A percentile compares a stretch with the other conserved stretches of the same genome.
Conservation (phyloP, 2,797 vertebrate genomes). For the Sarcophilus harrisii region DNA sequence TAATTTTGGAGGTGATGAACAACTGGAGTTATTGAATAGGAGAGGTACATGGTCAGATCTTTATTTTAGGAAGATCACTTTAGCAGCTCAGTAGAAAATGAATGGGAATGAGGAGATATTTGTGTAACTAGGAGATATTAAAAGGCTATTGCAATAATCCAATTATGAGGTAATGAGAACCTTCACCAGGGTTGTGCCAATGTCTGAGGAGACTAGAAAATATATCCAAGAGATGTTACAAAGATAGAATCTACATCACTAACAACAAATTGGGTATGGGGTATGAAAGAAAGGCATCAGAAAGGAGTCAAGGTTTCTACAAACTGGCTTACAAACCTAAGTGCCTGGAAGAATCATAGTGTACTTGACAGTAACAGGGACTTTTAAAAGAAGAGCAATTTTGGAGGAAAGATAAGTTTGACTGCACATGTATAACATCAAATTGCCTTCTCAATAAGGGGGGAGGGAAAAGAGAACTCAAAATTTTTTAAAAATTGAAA, state of each 20-base stretch:
- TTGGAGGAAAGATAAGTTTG: not conserved
- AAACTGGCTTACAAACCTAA: not conserved
- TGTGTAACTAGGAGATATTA: not conserved
- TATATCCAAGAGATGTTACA: not conserved
- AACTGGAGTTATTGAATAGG: not conserved
- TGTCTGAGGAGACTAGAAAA: not conserved
- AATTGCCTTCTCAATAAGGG: not conserved
- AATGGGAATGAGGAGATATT: not conserved
- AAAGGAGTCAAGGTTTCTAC: not conserved
- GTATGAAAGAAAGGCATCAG: not conserved
- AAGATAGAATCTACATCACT: not conserved
- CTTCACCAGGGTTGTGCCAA: not conserved
- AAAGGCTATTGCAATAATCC: not conserved
- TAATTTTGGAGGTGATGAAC: not conserved
- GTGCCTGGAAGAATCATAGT: not conserved
- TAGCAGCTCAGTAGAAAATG: not conserved
- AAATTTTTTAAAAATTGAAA: not conserved
- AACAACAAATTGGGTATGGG: not conserved
- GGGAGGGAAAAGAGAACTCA: not conserved
- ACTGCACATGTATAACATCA: not conserved
- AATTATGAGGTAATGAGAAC: not conserved
- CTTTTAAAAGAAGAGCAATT: not conserved
- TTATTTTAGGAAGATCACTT: not conserved
- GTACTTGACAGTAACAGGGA: not conserved
- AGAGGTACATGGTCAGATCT: not conserved